These are phyloP conservation scores for Mycteria americana DNA, from an alignment of 2,797 vertebrate genomes.

Conservation along the genomic window DNA sequence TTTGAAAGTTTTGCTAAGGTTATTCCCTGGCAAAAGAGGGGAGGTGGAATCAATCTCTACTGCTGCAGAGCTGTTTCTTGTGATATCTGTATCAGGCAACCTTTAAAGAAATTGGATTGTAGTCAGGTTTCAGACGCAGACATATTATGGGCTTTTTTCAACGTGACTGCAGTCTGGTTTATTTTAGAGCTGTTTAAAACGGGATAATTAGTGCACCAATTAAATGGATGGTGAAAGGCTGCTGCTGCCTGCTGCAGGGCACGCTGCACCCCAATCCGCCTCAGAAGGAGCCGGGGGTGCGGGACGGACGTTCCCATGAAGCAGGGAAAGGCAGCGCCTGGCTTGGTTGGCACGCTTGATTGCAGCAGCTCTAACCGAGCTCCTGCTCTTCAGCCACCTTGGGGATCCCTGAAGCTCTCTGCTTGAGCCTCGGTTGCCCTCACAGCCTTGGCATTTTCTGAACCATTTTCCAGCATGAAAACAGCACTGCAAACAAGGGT, in stretches of 20 bases:
- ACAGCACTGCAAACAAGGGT: background rate
- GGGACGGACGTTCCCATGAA: background rate
- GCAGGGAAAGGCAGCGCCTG: accelerated
- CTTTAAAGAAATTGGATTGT: constrained; percentile 49
- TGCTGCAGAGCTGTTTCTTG: background rate
- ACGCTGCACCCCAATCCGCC: accelerated
- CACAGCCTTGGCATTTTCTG: background rate
- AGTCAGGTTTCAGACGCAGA: background rate
- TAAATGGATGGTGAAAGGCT: background rate
- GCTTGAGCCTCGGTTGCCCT: background rate
- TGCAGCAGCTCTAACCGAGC: accelerated
- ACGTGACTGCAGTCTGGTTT: background rate
- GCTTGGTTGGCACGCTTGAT: background rate
- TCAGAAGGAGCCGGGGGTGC: background rate
- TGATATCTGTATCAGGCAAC: background rate
- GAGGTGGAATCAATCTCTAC: constrained; percentile 15
- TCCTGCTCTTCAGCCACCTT: background rate
- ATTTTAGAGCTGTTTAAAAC: background rate
- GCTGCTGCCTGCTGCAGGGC: background rate
- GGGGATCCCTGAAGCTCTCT: background rate
- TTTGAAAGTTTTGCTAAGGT: constrained; percentile 49
- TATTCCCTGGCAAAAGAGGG: background rate
- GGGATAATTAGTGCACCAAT: background rate
- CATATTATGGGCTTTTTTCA: background rate
- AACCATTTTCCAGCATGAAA: background rate